Evolutionary conservation across 2,113 vertebrate genomes (phyloP).

Genomic region (Cyprinodon tularosa): DNA sequence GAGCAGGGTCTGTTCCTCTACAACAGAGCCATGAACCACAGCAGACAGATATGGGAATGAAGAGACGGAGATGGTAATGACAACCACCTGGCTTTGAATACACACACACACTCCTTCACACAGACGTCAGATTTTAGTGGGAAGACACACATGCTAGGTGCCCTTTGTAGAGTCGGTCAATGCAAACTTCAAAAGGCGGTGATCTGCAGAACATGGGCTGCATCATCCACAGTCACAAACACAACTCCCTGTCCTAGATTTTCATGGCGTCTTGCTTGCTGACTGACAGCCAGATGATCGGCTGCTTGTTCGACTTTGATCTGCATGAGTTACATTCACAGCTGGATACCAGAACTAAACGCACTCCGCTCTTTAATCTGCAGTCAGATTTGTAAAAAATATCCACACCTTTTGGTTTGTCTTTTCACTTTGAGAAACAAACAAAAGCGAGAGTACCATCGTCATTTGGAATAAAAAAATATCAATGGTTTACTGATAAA

Average conservation of each 20-base stretch:
- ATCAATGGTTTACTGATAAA: no score
- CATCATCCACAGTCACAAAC: slow-evolving; percentile 22
- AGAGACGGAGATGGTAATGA: slow-evolving; percentile 22
- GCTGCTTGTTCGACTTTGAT: slow-evolving; percentile 2
- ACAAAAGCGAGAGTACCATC: no score
- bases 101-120: slow-evolving; percentile 4
- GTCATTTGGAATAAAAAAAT: no score
- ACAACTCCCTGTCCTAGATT: slow-evolving; percentile 7
- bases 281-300: slow-evolving; percentile 36
- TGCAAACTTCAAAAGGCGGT: slow-evolving; percentile 41
- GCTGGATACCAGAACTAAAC: slow-evolving; percentile 3
- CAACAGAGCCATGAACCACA: slow-evolving; percentile 1
- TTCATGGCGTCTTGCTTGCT: slow-evolving; percentile 18
- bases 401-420: no score
- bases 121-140: slow-evolving; percentile 1
- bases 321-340: slow-evolving; percentile 18
- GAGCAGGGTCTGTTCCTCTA: slow-evolving; percentile 11
- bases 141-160: neutral
- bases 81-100: slow-evolving; percentile 45
- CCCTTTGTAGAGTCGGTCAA: slow-evolving; percentile 37
- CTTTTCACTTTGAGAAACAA: no score
- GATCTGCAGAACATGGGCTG: slow-evolving; percentile 26
- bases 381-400: no score
- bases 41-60: slow-evolving; percentile 14
- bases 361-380: no score